Evolutionary conservation across 1,140 invertebrate species (phyloP).

Genomic region (Hycleus cichorii): DNA sequence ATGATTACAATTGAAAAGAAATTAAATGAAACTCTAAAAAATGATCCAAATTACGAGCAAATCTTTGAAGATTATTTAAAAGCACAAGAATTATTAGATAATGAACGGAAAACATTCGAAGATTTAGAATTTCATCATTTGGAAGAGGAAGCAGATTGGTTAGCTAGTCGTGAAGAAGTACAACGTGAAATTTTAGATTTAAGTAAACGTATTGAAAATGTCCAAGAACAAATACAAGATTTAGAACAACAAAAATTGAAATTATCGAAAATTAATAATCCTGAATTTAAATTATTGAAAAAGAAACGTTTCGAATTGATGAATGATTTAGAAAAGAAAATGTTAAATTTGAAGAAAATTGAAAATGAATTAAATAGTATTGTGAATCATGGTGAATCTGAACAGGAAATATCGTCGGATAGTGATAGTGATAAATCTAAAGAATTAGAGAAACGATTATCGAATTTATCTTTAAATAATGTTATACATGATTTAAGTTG

Average conservation of each 20-base stretch:
- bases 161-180: slow-evolving; percentile 73
- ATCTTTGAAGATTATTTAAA: slow-evolving; percentile 54
- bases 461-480: slow-evolving; percentile 17
- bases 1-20: slow-evolving; percentile 48
- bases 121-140: slow-evolving; percentile 90
- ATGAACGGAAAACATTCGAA: slow-evolving; percentile 76
- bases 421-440: slow-evolving; percentile 37
- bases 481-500: slow-evolving; percentile 33
- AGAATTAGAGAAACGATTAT: slow-evolving; percentile 23
- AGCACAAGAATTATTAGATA: slow-evolving; percentile 61
- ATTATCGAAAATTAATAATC: slow-evolving; percentile 32
- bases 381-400: slow-evolving; percentile 34
- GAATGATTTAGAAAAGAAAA: slow-evolving; percentile 6
- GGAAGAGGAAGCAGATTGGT: slow-evolving; percentile 79
- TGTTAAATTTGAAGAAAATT: slow-evolving; percentile 32
- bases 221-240: slow-evolving; percentile 55
- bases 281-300: slow-evolving; percentile 36
- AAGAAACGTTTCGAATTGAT: slow-evolving; percentile 11
- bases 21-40: slow-evolving; percentile 33
- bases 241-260: slow-evolving; percentile 55
- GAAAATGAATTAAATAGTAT: slow-evolving; percentile 28
- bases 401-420: slow-evolving; percentile 37
- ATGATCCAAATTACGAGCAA: slow-evolving; percentile 44
- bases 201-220: slow-evolving; percentile 54
- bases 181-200: slow-evolving; percentile 67